These are phyloP conservation scores for Alaudala cheleensis DNA, from an alignment of 2,113 vertebrate species.

Conservation along the genomic window DNA sequence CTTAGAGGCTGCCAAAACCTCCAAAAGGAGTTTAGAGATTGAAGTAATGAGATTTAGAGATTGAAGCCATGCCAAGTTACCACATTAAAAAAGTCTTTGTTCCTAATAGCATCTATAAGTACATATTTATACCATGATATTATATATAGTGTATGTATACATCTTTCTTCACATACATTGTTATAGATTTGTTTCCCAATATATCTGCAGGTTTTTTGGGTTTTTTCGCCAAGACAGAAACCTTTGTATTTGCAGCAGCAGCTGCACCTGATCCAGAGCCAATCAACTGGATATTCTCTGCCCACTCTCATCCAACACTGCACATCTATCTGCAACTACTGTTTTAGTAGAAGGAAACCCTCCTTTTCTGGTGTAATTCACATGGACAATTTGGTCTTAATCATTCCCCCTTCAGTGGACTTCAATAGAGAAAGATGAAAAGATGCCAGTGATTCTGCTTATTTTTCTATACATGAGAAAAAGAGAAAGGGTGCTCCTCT, in stretches of 20 bases:
- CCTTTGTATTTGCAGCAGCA: not conserved
- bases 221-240: not conserved
- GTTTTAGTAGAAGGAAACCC: not conserved
- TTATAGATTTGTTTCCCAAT: not conserved
- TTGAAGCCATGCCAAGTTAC: not conserved
- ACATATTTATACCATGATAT: rapidly evolving
- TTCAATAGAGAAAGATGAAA: not conserved
- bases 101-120: not conserved
- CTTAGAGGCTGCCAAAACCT: not conserved
- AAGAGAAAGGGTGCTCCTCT: not conserved
- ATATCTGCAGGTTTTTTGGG: not conserved
- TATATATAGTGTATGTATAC: not conserved
- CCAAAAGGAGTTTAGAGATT: not conserved
- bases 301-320: not conserved
- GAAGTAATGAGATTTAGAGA: not conserved
- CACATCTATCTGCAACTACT: not conserved
- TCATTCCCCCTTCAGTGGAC: not conserved
- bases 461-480: not conserved
- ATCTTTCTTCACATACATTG: not conserved
- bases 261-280: not conserved
- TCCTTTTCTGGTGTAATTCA: not conserved
- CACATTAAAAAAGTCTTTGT: not conserved
- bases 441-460: not conserved
- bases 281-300: not conserved
- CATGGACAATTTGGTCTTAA: not conserved